A percentile compares a stretch with the other conserved stretches of the same genome.
phyloP scores from a whole-genome alignment of 2,797 vertebrate species.

The Phaenicophaeus curvirostris region DNA sequence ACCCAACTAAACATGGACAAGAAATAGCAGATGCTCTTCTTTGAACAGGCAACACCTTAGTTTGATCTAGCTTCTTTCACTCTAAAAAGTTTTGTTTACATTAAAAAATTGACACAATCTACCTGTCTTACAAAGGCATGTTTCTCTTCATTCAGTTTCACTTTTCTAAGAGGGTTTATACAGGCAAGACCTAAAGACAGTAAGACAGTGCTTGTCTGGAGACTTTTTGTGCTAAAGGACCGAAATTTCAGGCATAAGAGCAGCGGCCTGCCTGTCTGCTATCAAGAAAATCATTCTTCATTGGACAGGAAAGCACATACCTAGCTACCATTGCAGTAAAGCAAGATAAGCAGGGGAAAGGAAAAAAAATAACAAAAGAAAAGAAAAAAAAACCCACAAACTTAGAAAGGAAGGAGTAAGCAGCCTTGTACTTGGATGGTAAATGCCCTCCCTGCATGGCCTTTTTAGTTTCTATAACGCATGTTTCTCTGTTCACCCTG shows the following conservation, averaged over 20 bases:
- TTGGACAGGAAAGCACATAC: background rate
- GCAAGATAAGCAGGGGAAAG: background rate
- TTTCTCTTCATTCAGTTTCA: background rate
- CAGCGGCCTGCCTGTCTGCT: background rate
- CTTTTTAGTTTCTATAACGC: background rate
- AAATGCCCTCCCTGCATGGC: background rate
- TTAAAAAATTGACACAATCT: background rate
- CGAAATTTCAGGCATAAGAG: background rate
- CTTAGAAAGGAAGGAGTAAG: background rate
- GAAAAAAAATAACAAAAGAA: no score
- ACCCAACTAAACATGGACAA: background rate
- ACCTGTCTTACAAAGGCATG: background rate
- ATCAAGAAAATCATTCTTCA: background rate
- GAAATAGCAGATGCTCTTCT: background rate
- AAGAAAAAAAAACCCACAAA: background rate
- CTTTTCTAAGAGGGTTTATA: background rate
- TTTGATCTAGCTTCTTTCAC: background rate
- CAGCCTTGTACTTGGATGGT: background rate
- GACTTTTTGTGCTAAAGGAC: background rate
- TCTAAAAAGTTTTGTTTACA: background rate
- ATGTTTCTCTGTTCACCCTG: background rate
- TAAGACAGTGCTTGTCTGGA: background rate
- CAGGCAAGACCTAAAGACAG: background rate
- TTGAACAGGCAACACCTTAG: background rate
- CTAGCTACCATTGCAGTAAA: background rate